A percentile compares a stretch with the other conserved stretches of the same genome.
Conservation (phyloP, 2,113 vertebrate species). For the Cervus canadensis region DNA sequence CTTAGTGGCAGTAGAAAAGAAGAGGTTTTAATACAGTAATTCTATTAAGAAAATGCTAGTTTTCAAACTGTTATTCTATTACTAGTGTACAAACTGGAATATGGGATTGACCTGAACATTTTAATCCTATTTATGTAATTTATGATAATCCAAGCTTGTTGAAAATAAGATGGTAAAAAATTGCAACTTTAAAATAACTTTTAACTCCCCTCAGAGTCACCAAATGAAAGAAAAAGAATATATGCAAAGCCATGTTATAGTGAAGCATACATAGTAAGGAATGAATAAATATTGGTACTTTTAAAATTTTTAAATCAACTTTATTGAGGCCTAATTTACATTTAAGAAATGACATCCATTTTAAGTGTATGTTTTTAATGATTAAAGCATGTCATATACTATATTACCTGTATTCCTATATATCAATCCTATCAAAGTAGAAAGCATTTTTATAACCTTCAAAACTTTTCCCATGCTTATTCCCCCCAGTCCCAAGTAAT, state of each 20-base stretch:
- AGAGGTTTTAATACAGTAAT: background rate
- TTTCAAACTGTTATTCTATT: background rate
- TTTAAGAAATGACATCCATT: background rate
- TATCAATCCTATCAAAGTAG: background rate
- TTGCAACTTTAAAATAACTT: background rate
- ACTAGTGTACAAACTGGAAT: background rate
- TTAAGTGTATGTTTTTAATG: background rate
- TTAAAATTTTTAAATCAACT: background rate
- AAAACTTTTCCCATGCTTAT: background rate
- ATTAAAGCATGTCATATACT: background rate
- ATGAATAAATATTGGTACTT: background rate
- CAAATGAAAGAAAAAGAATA: background rate
- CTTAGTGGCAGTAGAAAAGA: background rate
- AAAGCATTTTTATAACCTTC: background rate
- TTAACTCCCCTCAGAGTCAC: background rate
- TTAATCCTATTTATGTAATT: background rate
- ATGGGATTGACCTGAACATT: background rate
- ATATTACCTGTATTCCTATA: background rate
- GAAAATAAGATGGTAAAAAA: background rate
- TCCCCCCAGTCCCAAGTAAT: background rate
- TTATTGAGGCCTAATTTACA: background rate
- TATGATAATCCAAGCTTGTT: background rate
- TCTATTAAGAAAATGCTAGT: background rate
- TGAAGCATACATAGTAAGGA: background rate
- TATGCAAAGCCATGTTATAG: background rate